These are phyloP conservation scores for Parnassius orleans DNA, from an alignment of 2,888 invertebrate species.

Conservation along the genomic window DNA sequence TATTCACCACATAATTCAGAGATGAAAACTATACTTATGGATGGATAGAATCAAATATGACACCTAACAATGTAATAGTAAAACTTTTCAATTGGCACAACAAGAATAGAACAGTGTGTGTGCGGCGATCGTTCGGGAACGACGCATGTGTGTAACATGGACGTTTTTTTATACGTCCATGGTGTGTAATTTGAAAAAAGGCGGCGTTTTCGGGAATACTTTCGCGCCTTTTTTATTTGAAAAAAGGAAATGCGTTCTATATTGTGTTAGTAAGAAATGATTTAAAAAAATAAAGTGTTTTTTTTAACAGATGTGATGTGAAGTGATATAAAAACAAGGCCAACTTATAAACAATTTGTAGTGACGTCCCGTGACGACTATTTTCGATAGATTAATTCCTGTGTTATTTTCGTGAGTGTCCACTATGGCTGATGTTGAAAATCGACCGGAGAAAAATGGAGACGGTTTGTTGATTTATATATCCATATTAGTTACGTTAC, in stretches of 20 bases:
- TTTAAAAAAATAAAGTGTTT: background rate
- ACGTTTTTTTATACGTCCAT: too few relatives aligned
- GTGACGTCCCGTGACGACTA: slow-evolving; percentile 24
- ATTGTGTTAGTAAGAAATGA: too few relatives aligned
- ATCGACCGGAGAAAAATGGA: slow-evolving; percentile 34
- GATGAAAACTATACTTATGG: slow-evolving; percentile 4
- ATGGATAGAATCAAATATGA: slow-evolving; percentile 38
- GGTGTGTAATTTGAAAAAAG: slow-evolving; percentile 41
- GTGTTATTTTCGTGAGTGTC: slow-evolving; percentile 31
- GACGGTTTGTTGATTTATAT: slow-evolving; percentile 34
- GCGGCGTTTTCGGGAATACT: slow-evolving; percentile 15
- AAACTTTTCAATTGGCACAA: slow-evolving; percentile 54
- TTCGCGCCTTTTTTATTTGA: slow-evolving; percentile 41
- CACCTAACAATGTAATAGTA: slow-evolving; percentile 47
- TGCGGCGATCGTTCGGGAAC: slow-evolving; percentile 48
- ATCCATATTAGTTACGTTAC: too few relatives aligned
- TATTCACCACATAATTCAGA: slow-evolving; percentile 1
- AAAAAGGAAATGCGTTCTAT: background rate
- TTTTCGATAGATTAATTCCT: slow-evolving; percentile 34
- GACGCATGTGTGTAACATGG: slow-evolving; percentile 58
- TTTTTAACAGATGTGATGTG: slow-evolving; percentile 35
- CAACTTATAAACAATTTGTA: slow-evolving; percentile 14
- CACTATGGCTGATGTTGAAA: slow-evolving; percentile 48
- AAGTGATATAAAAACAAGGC: slow-evolving; percentile 15
- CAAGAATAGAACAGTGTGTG: slow-evolving; percentile 72